Conservation (phyloP, 2,888 invertebrate species). For the Gasteruption jaculator region DNA sequence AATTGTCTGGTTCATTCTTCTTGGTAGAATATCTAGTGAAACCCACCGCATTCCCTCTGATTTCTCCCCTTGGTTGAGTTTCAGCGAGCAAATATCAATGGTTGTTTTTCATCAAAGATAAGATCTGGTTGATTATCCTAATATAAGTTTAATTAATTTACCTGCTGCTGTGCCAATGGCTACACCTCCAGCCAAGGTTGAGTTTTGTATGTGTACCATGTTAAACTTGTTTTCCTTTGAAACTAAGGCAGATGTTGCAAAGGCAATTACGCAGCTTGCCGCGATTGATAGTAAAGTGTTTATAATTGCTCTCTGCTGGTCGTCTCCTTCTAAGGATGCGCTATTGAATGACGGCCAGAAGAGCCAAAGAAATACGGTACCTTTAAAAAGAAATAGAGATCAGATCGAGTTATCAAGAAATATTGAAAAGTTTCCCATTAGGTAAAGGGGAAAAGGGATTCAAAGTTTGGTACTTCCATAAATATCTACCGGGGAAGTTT, state of each 20-base stretch:
- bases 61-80: too few relatives aligned
- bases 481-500: too few relatives aligned
- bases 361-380: slow-evolving; percentile 90
- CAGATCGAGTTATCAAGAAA: background rate
- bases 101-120: too few relatives aligned
- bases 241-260: slow-evolving; percentile 75
- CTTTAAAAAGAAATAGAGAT: slow-evolving; percentile 49
- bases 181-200: slow-evolving; percentile 89
- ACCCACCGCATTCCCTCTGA: too few relatives aligned
- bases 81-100: too few relatives aligned
- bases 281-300: slow-evolving; percentile 90
- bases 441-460: too few relatives aligned
- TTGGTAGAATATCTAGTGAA: too few relatives aligned
- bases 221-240: slow-evolving; percentile 73
- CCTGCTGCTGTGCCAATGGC: slow-evolving; percentile 79
- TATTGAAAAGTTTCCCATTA: too few relatives aligned
- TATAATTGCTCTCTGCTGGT: slow-evolving; percentile 79
- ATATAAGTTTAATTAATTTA: too few relatives aligned
- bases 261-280: slow-evolving; percentile 77
- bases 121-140: background rate
- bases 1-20: too few relatives aligned
- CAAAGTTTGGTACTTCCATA: too few relatives aligned
- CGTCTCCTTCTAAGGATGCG: slow-evolving; percentile 66
- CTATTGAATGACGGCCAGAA: slow-evolving; percentile 98
- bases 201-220: slow-evolving; percentile 93